Evolutionary conservation across 2,888 invertebrate genomes (phyloP).

Genomic region (Campaea margaritaria): DNA sequence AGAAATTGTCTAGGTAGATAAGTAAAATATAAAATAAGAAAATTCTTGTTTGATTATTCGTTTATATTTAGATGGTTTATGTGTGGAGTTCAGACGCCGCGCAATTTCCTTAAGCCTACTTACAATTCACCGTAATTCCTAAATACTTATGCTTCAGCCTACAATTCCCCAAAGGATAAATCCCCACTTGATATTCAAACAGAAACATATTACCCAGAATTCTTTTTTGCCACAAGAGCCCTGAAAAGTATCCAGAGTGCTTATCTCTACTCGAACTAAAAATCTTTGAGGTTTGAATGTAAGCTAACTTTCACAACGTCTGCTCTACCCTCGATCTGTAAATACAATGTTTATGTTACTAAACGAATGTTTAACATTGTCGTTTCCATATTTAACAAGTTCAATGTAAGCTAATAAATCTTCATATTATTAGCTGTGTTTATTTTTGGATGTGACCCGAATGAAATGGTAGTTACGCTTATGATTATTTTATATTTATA

Average conservation of each 20-base stretch:
- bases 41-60: too few species aligned
- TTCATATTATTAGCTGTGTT: too few species aligned
- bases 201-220: constrained; percentile 18
- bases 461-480: too few species aligned
- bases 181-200: constrained; percentile 29
- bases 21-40: too few species aligned
- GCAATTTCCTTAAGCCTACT: background rate
- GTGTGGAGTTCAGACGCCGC: background rate
- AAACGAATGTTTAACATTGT: constrained; percentile 2
- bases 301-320: background rate
- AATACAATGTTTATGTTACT: too few species aligned
- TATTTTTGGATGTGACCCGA: too few species aligned
- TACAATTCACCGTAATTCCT: constrained; percentile 9
- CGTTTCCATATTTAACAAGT: too few species aligned
- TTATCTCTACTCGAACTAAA: constrained; percentile 15
- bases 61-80: too few species aligned
- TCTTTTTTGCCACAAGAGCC: constrained; percentile 20
- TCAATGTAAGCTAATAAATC: too few species aligned
- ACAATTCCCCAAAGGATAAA: constrained; percentile 1
- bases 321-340: background rate
- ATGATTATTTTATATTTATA: too few species aligned
- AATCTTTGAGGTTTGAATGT: background rate
- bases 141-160: constrained; percentile 11
- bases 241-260: constrained; percentile 9
- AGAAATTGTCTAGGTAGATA: too few species aligned